Evolutionary conservation across 1,140 invertebrate species (phyloP).

Genomic region (Diprion similis): DNA sequence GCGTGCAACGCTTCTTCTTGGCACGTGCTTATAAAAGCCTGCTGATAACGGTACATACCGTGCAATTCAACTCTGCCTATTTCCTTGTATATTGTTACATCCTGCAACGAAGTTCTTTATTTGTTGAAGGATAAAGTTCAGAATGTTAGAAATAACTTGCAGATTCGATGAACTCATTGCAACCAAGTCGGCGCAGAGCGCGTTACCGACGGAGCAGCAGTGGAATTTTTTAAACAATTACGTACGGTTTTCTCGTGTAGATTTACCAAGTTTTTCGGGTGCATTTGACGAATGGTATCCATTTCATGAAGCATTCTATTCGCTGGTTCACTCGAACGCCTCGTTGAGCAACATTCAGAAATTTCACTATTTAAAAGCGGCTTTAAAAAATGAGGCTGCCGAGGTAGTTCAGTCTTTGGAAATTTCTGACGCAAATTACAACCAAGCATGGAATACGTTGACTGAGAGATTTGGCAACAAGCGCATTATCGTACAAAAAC

Average conservation of each 20-base stretch:
- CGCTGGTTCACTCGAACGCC: conserved; percentile 21
- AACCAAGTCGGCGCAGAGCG: not conserved
- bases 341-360: conserved; percentile 27
- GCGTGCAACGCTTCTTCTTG: not conserved
- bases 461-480: conserved; percentile 40
- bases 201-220: not conserved
- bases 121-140: too few relatives aligned
- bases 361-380: conserved; percentile 29
- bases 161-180: conserved; percentile 7
- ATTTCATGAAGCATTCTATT: conserved; percentile 28
- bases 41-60: not conserved
- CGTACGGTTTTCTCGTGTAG: conserved; percentile 17
- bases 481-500: conserved; percentile 38
- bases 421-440: conserved; percentile 27
- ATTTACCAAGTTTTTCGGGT: conserved; percentile 23
- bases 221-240: not conserved
- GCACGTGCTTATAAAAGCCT: not conserved
- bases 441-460: conserved; percentile 28
- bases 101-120: not conserved
- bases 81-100: not conserved
- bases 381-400: conserved; percentile 20
- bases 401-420: conserved; percentile 25
- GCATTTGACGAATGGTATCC: conserved; percentile 27
- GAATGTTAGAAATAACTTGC: not conserved
- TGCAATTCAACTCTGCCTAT: not conserved